phyloP scores from a whole-genome alignment of 2,888 invertebrate species.

The Callyntrura sp. region DNA sequence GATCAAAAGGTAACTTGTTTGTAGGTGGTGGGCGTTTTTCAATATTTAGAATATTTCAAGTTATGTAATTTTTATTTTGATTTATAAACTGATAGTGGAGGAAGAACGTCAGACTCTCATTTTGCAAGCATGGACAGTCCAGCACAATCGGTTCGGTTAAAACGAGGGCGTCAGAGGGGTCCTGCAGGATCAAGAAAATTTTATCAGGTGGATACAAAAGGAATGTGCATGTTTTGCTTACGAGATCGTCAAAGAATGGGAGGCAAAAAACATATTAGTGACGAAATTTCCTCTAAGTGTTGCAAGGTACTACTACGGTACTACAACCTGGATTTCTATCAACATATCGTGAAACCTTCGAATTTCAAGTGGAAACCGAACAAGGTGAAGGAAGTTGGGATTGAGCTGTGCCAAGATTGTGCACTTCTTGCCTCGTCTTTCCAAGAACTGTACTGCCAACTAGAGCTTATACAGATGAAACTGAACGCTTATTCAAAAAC shows the following conservation, averaged over 20 bases:
- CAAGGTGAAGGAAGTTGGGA: constrained; percentile 10
- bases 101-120: background rate
- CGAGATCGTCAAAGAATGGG: constrained; percentile 22
- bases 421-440: background rate
- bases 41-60: no score
- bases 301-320: constrained; percentile 36
- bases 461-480: constrained; percentile 54
- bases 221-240: constrained; percentile 56
- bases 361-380: constrained; percentile 4
- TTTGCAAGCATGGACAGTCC: no score
- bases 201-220: constrained; percentile 59
- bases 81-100: no score
- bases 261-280: background rate
- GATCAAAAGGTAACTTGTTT: no score
- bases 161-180: background rate
- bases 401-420: constrained; percentile 63
- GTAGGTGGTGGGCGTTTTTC: no score
- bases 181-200: background rate
- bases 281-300: background rate
- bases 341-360: constrained; percentile 7
- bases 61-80: no score
- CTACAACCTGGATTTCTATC: constrained; percentile 42
- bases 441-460: constrained; percentile 17
- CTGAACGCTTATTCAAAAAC: constrained; percentile 37
- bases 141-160: no score